A percentile compares a stretch with the other conserved stretches of the same genome.
Conservation (phyloP, 37 sponge, comb jelly and placozoan species). For the Chondrosia reniformis region DNA sequence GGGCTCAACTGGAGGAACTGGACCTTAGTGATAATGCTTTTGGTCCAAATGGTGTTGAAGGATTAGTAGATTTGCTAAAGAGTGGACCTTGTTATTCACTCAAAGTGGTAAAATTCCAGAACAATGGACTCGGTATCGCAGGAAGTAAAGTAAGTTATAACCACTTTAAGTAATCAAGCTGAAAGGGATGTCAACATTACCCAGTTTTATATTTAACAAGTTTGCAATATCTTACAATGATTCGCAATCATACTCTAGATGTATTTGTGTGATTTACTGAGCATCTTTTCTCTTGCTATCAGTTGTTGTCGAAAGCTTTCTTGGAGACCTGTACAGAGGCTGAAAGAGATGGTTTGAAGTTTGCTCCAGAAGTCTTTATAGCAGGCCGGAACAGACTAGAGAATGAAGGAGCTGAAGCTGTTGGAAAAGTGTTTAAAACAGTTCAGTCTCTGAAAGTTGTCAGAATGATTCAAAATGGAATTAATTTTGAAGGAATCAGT, state of each 20-base stretch:
- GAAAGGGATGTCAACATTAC: too few relatives aligned
- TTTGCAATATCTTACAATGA: too few relatives aligned
- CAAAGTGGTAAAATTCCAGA: slow-evolving; percentile 85
- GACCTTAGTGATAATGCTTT: slow-evolving; percentile 99
- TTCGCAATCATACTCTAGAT: too few relatives aligned
- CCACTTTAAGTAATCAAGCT: too few relatives aligned
- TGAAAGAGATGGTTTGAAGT: slow-evolving; percentile 50
- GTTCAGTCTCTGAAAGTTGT: slow-evolving; percentile 14
- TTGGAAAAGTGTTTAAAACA: slow-evolving; percentile 79
- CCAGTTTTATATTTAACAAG: too few relatives aligned
- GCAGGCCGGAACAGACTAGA: slow-evolving; percentile 91
- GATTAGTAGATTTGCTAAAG: slow-evolving; percentile 65
- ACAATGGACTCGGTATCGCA: slow-evolving; percentile 89
- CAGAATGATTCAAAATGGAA: slow-evolving; percentile 91
- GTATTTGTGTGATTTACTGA: too few relatives aligned
- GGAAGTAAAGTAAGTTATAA: slow-evolving; percentile 76
- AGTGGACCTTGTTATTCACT: slow-evolving; percentile 84
- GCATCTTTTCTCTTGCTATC: not conserved
- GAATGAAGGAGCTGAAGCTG: slow-evolving; percentile 73
- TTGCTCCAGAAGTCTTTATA: slow-evolving; percentile 87
- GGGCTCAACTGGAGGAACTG: slow-evolving; percentile 77
- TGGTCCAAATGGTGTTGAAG: slow-evolving; percentile 92
- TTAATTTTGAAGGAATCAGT: slow-evolving; percentile 74
- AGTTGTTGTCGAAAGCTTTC: slow-evolving; percentile 73
- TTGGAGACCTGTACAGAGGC: slow-evolving; percentile 76